A percentile compares a stretch with the other conserved stretches of the same genome.
phyloP scores from a whole-genome alignment of 2,888 invertebrate species.

The Scaptomyza cyrtandrae region DNA sequence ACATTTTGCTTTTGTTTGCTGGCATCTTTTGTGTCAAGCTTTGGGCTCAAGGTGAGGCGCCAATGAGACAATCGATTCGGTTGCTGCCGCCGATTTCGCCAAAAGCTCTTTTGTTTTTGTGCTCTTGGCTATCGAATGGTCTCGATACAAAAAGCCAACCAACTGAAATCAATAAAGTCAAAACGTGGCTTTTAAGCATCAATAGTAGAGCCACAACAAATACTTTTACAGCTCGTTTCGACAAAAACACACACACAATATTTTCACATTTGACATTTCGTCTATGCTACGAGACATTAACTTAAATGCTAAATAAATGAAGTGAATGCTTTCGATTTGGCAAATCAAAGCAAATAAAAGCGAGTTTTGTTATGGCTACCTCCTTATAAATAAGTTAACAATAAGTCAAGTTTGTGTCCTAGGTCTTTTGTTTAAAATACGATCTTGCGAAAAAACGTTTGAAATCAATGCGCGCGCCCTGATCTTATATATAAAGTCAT shows the following conservation, averaged over 20 bases:
- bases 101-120: conserved; percentile 56
- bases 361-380: neutral
- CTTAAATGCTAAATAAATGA: conserved; percentile 13
- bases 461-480: neutral
- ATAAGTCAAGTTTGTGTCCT: conserved; percentile 28
- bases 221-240: conserved; percentile 16
- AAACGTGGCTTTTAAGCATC: conserved; percentile 42
- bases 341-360: neutral
- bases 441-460: neutral
- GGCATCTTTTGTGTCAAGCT: conserved; percentile 40
- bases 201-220: conserved; percentile 40
- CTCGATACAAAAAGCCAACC: conserved; percentile 50
- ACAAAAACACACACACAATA: conserved; percentile 12
- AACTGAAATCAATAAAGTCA: conserved; percentile 52
- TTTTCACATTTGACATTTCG: conserved; percentile 56
- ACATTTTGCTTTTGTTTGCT: conserved; percentile 32
- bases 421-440: conserved; percentile 20
- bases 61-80: conserved; percentile 43
- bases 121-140: conserved; percentile 49
- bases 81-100: conserved; percentile 43
- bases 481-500: no score
- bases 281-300: conserved; percentile 2
- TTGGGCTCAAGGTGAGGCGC: conserved; percentile 66
- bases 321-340: conserved; percentile 18
- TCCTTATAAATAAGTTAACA: neutral